These are phyloP conservation scores for Gymnarchus niloticus DNA, from an alignment of 2,113 vertebrate genomes.

Conservation along the genomic window DNA sequence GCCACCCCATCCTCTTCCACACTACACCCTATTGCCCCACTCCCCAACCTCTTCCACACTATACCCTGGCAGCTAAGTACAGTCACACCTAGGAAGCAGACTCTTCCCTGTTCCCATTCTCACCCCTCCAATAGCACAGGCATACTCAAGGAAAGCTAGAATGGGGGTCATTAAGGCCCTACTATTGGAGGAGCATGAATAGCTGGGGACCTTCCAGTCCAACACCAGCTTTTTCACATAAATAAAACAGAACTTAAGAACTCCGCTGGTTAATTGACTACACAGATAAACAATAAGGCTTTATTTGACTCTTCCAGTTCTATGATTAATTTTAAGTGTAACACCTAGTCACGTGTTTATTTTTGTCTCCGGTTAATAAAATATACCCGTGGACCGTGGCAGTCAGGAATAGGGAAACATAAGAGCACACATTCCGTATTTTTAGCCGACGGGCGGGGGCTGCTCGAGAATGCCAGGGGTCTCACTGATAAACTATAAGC, in stretches of 20 bases:
- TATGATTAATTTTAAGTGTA: slow-evolving; percentile 24
- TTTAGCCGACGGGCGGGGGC: neutral
- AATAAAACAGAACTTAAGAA: neutral
- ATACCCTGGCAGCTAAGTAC: no score
- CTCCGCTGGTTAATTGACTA: slow-evolving; percentile 24
- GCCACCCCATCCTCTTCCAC: no score
- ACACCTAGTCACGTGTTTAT: slow-evolving; percentile 16
- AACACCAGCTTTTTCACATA: slow-evolving; percentile 27
- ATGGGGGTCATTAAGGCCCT: slow-evolving; percentile 41
- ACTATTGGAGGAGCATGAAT: slow-evolving; percentile 42
- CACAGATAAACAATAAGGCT: slow-evolving; percentile 32
- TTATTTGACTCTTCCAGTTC: slow-evolving; percentile 18
- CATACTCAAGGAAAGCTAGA: slow-evolving; percentile 17
- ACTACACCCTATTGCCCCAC: no score
- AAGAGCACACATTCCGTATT: neutral
- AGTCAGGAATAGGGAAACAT: neutral
- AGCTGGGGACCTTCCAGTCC: neutral
- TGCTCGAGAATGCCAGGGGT: neutral
- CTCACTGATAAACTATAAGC: neutral
- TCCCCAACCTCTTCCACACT: neutral
- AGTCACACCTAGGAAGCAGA: neutral
- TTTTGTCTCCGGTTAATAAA: neutral
- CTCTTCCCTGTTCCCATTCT: neutral
- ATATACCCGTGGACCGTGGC: neutral
- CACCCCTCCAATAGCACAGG: neutral